Conservation (phyloP, 2,797 vertebrate species). For the Myiothlypis coronata region DNA sequence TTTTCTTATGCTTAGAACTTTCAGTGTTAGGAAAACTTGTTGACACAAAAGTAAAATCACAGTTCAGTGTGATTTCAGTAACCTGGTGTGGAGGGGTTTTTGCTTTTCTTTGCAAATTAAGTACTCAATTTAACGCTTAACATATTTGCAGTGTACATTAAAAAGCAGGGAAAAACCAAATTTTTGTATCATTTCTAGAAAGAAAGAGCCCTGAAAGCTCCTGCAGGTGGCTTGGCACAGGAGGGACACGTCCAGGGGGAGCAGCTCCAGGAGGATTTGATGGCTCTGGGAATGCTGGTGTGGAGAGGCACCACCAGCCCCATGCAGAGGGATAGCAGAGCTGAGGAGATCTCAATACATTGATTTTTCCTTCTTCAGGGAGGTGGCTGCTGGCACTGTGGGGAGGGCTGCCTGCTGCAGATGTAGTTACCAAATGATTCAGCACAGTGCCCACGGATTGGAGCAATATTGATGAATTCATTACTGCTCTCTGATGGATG, state of each 20-base stretch:
- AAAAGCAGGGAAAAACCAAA: background rate
- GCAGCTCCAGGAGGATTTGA: background rate
- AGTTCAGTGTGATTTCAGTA: background rate
- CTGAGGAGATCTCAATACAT: background rate
- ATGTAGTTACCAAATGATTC: constrained; percentile 48
- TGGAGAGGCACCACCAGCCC: background rate
- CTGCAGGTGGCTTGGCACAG: background rate
- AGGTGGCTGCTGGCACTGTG: background rate
- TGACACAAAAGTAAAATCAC: background rate
- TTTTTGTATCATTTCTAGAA: background rate
- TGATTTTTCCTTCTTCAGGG: background rate
- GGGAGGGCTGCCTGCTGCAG: background rate
- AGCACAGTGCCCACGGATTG: background rate
- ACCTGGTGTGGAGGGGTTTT: background rate
- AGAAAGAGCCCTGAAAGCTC: background rate
- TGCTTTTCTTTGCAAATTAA: background rate
- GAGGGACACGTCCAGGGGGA: background rate
- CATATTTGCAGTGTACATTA: background rate
- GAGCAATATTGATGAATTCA: constrained; percentile 38
- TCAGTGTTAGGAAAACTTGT: background rate
- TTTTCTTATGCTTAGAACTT: background rate
- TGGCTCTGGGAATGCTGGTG: background rate
- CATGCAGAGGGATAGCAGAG: background rate
- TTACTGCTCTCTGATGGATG: constrained; percentile 34
- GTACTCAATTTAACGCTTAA: background rate